Base-by-base conservation (phyloP, 2,888 invertebrate species). In the Melieria crassipennis region DNA sequence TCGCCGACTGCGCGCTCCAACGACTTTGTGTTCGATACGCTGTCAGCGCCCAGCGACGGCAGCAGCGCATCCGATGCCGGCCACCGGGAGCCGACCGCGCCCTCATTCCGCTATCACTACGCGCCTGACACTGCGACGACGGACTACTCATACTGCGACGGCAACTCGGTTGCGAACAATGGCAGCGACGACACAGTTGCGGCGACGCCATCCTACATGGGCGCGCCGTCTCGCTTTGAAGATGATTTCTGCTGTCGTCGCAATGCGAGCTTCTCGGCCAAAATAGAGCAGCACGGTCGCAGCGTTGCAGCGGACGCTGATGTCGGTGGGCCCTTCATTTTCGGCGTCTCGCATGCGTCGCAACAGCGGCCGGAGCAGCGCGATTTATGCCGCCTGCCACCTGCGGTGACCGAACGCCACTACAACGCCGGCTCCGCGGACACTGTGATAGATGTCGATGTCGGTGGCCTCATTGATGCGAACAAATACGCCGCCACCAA, bases 321-420 rank as follows among this genome's bases (percentile, higher is more conserved):
- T 10, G 58, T 65, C 45, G 57, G 78, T 80, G 90, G 90, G 50
- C 90, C 90, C 79, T 91, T 90, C 84, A 90, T 91, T 79, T 91
- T 91, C 82, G 90, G 90, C 76, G 88, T 90, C 72, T 89, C 90
- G 82, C 82, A 80, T 52, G 30, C 47, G 7, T 16, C 50, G 56
- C 50, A 11, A 13, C 58, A 65, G 65, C 79, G 81, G 75, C 55
- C 11, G 16, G 50, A 45, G 57, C 60, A 45, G 46, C 56, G 73
- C 58, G 79, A 77, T 75, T 78, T 78, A 65, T 77, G 76, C 74
- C 79, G 78, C 7, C 74, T 73, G 30, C 71, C 70, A 48, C 69
- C 71, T 60, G 73, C 73, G 10, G 73, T 65, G 9, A 74, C 71
- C 68, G 30, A 30, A 30, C 30, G 30, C 30, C 30, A 30, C 30